A percentile compares a stretch with the other conserved stretches of the same genome.
Conservation (phyloP, 1,140 invertebrate species). For the Danaus melanippus region DNA sequence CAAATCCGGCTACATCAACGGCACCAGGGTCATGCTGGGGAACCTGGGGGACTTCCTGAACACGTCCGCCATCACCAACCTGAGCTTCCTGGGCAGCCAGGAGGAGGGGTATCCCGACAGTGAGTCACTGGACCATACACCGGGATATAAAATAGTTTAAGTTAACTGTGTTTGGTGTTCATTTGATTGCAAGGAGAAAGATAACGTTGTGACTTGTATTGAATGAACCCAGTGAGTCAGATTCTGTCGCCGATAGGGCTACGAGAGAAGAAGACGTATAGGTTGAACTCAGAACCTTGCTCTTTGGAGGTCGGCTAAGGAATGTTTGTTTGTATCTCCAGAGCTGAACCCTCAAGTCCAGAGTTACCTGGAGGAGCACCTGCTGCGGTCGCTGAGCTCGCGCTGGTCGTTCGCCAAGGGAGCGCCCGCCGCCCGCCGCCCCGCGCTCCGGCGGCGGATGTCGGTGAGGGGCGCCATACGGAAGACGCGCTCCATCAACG, state of each 20-base stretch:
- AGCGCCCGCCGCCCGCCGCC: slow-evolving; percentile 36
- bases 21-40: slow-evolving; percentile 94
- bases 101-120: slow-evolving; percentile 92
- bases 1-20: slow-evolving; percentile 98
- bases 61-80: slow-evolving; percentile 95
- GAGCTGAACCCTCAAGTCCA: slow-evolving; percentile 86
- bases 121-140: no score
- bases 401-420: slow-evolving; percentile 57
- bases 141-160: no score
- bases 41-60: slow-evolving; percentile 93
- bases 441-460: slow-evolving; percentile 77
- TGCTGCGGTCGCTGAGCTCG: slow-evolving; percentile 83
- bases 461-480: slow-evolving; percentile 90
- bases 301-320: no score
- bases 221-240: no score
- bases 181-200: no score
- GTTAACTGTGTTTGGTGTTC: no score
- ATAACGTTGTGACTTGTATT: no score
- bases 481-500: slow-evolving; percentile 88
- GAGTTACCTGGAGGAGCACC: slow-evolving; percentile 89
- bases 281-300: no score
- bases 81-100: slow-evolving; percentile 93
- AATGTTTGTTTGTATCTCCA: slow-evolving; percentile 32
- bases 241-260: no score
- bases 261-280: no score